phyloP scores from a whole-genome alignment of 2,797 vertebrate genomes.

The Micropoecilia bifurca region DNA sequence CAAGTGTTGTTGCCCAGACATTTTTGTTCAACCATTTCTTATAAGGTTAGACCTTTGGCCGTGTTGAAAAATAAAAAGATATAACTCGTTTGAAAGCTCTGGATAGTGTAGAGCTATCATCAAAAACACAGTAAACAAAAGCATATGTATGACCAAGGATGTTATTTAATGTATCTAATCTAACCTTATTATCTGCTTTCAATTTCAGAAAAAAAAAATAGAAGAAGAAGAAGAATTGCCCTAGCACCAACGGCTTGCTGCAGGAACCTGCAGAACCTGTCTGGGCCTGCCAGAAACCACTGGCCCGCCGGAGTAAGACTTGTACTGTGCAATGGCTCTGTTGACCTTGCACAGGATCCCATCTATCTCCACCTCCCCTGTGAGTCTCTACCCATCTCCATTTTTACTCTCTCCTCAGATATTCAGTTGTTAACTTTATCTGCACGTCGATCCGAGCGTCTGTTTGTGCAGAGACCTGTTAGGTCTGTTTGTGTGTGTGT shows the following conservation, averaged over 20 bases:
- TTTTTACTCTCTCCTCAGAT: background rate
- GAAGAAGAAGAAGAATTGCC: background rate
- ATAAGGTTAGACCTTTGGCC: background rate
- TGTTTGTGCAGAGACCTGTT: background rate
- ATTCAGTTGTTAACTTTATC: slow-evolving; percentile 5
- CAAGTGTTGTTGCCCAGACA: background rate
- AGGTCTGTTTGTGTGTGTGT: background rate
- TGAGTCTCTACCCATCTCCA: slow-evolving; percentile 63
- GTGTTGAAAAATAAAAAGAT: background rate
- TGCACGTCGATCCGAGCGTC: slow-evolving; percentile 5
- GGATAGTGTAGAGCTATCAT: background rate
- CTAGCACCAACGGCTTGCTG: slow-evolving; percentile 7
- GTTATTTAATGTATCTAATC: slow-evolving; percentile 5
- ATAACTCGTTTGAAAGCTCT: background rate
- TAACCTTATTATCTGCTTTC: slow-evolving; percentile 27
- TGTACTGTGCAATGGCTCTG: slow-evolving; percentile 76
- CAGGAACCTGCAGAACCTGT: slow-evolving; percentile 63
- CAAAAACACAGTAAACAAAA: background rate
- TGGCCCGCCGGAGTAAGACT: slow-evolving; percentile 37
- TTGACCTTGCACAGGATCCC: slow-evolving; percentile 81
- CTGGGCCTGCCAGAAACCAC: slow-evolving; percentile 50
- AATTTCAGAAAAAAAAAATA: slow-evolving; percentile 39
- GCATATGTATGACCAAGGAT: background rate
- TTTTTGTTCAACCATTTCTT: background rate
- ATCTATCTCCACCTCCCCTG: slow-evolving; percentile 69